Conservation (phyloP, 2,797 vertebrate species). For the Artibeus jamaicensis region DNA sequence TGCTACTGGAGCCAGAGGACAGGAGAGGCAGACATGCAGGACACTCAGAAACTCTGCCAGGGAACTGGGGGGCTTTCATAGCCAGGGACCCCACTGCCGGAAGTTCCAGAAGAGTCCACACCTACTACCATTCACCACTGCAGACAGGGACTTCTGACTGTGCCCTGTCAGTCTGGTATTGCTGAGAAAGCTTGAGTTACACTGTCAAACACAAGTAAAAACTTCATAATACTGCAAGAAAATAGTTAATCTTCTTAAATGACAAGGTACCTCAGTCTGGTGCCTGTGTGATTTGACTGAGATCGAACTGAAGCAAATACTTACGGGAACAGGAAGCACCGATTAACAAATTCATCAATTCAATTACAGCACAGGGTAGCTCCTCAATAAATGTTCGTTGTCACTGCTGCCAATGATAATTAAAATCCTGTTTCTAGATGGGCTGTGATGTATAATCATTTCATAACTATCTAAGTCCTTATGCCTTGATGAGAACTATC, state of each 20-base stretch:
- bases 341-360: constrained; percentile 64
- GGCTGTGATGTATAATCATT: constrained; percentile 57
- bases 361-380: constrained; percentile 35
- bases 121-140: background rate
- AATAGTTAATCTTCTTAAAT: background rate
- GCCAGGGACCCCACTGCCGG: background rate
- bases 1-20: background rate
- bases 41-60: background rate
- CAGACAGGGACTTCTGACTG: background rate
- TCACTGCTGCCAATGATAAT: background rate
- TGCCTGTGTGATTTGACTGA: background rate
- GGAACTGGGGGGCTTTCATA: rapidly evolving
- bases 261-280: background rate
- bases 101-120: background rate
- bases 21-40: rapidly evolving
- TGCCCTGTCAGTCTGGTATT: background rate
- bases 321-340: constrained; percentile 29
- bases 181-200: background rate
- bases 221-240: background rate
- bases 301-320: constrained; percentile 33
- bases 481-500: constrained; percentile 54
- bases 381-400: constrained; percentile 58
- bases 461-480: constrained; percentile 63
- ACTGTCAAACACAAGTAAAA: constrained; percentile 1
- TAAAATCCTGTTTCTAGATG: constrained; percentile 62